Base-by-base conservation (phyloP, 2,888 invertebrate genomes). In the Operophtera brumata region DNA sequence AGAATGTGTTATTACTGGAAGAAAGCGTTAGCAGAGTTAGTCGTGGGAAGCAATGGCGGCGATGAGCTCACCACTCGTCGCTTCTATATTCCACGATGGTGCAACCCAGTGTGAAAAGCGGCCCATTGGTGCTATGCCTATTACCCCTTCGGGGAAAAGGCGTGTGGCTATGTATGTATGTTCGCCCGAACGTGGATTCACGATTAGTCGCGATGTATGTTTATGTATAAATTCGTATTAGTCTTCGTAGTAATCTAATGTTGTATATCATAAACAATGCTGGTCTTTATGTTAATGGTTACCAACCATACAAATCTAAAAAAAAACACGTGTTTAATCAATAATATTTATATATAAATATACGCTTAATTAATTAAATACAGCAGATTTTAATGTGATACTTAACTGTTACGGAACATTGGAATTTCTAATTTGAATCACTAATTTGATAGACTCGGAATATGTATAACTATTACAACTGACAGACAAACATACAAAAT, bases 401-500 rank as follows among this genome's bases (percentile, higher is more conserved):
- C 51, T 52, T 58, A 55, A 54, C 57, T 57, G 61, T 57, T 54
- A 60, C 54, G 59, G 60, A 55, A 64, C 59, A 45, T 54, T 54
- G 50, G 60, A 57, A 58, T 58, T 51, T 57, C 58, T 54, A 59
- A 72, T 72, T 73, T 72, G 67, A 73, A 73, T 73, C 62, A 65
- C 64, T 57, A 70, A 72, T 62, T 59, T 63, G 58, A 71, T 66
- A 66, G 63, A 47, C 59, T 59, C 48, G 28, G 47, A 61, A 66
- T 66, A 66, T 69, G 61, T 62, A 67, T 61, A 57, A 64, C 57
- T 14, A 46, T 51, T 54, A 44, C 39, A 52, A 30, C 20, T 3
- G 42, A 45, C 49, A 32, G 37, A 57, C 44, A 56, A 55, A 53
- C 50, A 47, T 43, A 51, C 35, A 49, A 47, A 57, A 56, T 44